Conservation (phyloP, 2,113 vertebrate genomes). For the Gadus chalcogrammus region DNA sequence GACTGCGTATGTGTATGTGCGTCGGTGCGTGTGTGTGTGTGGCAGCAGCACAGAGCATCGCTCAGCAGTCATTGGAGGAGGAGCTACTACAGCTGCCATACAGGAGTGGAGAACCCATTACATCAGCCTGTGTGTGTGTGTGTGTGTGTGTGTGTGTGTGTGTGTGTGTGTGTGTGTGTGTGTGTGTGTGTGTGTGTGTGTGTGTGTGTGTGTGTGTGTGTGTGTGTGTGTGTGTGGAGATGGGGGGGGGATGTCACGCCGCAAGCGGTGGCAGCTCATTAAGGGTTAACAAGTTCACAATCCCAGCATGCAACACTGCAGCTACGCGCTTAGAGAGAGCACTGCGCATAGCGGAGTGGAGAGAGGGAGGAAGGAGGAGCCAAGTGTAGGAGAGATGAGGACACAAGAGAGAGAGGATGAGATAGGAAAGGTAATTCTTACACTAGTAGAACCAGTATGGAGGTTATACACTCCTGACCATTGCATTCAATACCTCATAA, state of each 20-base stretch:
- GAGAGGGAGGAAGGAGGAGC: neutral
- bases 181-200: constrained; percentile 3
- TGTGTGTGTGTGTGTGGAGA: neutral
- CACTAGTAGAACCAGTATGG: neutral
- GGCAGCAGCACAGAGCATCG: constrained; percentile 21
- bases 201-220: neutral
- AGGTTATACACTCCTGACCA: no score
- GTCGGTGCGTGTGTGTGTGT: constrained; percentile 24
- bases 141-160: neutral
- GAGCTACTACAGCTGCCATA: constrained; percentile 18
- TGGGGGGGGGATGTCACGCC: constrained; percentile 20
- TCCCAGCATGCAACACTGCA: constrained; percentile 39
- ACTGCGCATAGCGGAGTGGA: neutral
- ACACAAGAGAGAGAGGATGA: neutral
- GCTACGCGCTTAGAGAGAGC: neutral
- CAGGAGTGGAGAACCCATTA: constrained; percentile 29
- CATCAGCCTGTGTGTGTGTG: constrained; percentile 29
- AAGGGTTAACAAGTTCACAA: constrained; percentile 47
- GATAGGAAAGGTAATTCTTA: neutral
- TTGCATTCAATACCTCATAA: no score
- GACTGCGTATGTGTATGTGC: constrained; percentile 14
- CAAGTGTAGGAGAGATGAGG: neutral
- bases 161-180: constrained; percentile 1
- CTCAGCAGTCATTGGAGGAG: constrained; percentile 25
- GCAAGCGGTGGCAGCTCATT: constrained; percentile 17